Evolutionary conservation across 1,140 invertebrate genomes (phyloP), one percentile per base, ranked within the genome.

Genomic region (Heliconius hermathena): DNA sequence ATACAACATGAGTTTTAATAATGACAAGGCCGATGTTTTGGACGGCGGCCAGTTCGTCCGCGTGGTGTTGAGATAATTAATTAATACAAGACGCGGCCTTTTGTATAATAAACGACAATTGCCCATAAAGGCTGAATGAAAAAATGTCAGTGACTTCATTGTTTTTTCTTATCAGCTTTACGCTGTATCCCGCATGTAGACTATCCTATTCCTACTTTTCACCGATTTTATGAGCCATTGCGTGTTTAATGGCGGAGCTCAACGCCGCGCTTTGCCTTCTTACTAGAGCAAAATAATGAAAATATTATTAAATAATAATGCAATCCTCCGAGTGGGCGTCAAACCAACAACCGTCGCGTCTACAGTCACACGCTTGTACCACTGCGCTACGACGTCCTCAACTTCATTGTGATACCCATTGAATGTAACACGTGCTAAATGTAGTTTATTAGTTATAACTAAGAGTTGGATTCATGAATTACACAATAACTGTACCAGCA

Each of bases 81-180:
- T 86, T 86, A 86, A 86, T 82, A 80, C 79, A 54, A 82, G 76
- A 81, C 71, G 73, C 60, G 82, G 77, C 84, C 82, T 86, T 83
- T 73, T 57, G 57, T 41, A 77, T 77, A 81, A 86, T 79, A 83
- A 86, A 80, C 76, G 75, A 78, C 57, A 70, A 71, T 76, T 66
- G 74, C 36, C 36, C 49, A 70, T 66, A 66, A 29, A 66, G 26
- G 60, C 60, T 66, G 22, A 66, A 66, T 66, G 60, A 22, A 66
- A 66, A 66, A 22, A 29, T 66, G 60, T 66, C 60, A 66, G 60
- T 66, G 60, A 66, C 60, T 66, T 66, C 3, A 16, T 13, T 16
- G 41, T 41, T 41, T 41, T 4, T 4, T 41, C 11, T 9, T 41
- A 11, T 41, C 38, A 41, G 9, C 1, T 41, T 11, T 8, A 41